Base-by-base conservation (phyloP, 2,797 vertebrate genomes). In the Parauchenoglanis punctatus region DNA sequence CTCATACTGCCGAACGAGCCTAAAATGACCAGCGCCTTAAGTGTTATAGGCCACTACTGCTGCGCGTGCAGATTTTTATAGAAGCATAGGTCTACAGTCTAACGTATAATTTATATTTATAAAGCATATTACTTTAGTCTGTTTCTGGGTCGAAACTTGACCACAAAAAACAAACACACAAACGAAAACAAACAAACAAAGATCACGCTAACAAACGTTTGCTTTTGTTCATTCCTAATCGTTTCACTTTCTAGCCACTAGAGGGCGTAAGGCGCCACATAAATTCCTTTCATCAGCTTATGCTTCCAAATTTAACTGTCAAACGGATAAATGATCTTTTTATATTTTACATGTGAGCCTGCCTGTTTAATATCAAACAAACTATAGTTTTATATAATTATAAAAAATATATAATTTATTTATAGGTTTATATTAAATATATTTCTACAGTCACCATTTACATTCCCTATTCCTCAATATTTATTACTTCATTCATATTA, bases 241-340 rank as follows among this genome's bases (percentile, higher is more conserved):
- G 75, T 84, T 67, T 58, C 28, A 35, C 4, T 23, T 73, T 15
- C 68, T 0, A 23, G 11, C 89, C 91, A 83, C 91, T 77, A 52
- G 89, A n/a, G 88, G 88, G 89, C 89, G 88, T 59, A 46, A 68
- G 49, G 73, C 70, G 20, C 80, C 78, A 23, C 13, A 63, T 82
- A 63, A 67, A 65, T 0, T 63, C 23, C 6, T 40, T 61, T 25
- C 4, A 12, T 40, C 46, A 49, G 44, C 12, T 1, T 15, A 40
- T 72, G 15, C 52, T 20, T 35, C 20, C 76, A 78, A 56, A 72
- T 40, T 15, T 1, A 12, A 67, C 65, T 15, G 61, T 28, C 61
- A 17, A 67, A 31, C 31, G 28, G 35, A 17, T 68, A 68, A 68
- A 28, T 68, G 31, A 7, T 63, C 1, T 25, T 65, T 44, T 44